These are phyloP conservation scores for Urocyon cinereoargenteus DNA, from an alignment of 2,797 vertebrate genomes.

Conservation along the genomic window DNA sequence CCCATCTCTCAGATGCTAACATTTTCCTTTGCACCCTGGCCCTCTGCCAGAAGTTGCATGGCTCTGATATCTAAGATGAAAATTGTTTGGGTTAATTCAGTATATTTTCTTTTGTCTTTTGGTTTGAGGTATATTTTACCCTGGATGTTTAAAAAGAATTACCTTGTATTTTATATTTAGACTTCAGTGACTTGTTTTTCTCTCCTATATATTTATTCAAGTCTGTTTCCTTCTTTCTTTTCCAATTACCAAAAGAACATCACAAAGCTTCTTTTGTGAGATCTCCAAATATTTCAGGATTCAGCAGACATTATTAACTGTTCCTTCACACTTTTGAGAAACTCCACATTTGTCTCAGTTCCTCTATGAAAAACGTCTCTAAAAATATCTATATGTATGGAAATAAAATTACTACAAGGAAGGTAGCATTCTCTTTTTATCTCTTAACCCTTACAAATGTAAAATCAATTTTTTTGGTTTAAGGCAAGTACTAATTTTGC, in stretches of 20 bases:
- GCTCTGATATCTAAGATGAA: neutral
- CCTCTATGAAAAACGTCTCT: neutral
- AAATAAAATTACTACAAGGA: neutral
- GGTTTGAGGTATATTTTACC: neutral
- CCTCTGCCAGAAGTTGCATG: neutral
- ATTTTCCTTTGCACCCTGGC: constrained; percentile 40
- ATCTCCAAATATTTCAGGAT: neutral
- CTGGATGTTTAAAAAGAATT: constrained; percentile 52
- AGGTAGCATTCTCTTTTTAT: neutral
- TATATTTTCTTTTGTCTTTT: constrained; percentile 5
- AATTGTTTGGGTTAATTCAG: neutral
- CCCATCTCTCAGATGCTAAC: neutral
- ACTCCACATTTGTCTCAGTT: neutral
- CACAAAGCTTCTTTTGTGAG: neutral
- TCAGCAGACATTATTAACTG: neutral
- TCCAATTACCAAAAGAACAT: neutral
- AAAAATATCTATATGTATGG: neutral
- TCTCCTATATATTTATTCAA: neutral
- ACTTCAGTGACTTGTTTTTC: constrained; percentile 27
- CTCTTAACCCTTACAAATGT: neutral
- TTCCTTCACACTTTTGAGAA: neutral
- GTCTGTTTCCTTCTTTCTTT: constrained; percentile 46
- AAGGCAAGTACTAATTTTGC: neutral
- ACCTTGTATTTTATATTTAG: constrained; percentile 25
- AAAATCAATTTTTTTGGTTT: neutral